Base-by-base conservation (phyloP, 2,888 invertebrate genomes). In the Alviniconcha strummeri region DNA sequence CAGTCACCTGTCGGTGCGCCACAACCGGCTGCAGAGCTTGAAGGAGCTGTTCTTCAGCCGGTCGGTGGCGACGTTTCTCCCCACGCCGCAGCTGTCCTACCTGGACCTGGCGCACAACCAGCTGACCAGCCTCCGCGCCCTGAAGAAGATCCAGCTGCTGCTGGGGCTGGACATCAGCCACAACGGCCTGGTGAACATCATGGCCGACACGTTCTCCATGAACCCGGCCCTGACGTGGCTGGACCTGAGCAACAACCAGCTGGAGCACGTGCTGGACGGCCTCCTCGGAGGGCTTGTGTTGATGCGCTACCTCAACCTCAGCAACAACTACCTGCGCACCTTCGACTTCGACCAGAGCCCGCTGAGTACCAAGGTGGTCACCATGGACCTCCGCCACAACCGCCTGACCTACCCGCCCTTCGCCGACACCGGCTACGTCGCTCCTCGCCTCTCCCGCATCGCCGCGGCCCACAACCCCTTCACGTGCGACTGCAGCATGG, bases 41-140 rank as follows among this genome's bases (percentile, higher is more conserved):
- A 54, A 19, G 11, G 67, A 54, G 60, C 19, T 19, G 9, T 6
- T 69, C 36, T 8, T 56, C 13, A 19, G 67, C 56, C 56, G 77
- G 36, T 8, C 36, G 0, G 56, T 56, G 36, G 81, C 82, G 36
- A 57, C 81, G 9, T 1, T 77, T 13, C 52, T 36, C 9, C 71
- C 54, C 9, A 77, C 74, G 67, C 82, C 76, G 3, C n/a, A 67
- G 5, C 60, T 85, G 5, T 54, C 54, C 8, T 64, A 75, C 36
- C 57, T 86, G 19, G 84, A 86, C 57, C 81, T 86, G 15, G 81
- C 84, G 69, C 56, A 82, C 82, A 86, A 86, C 72, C 11, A 52
- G 13, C 74, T 86, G 13, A 69, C 36, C n/a, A 72, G 74, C 9
- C 54, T 86, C 11, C 19, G 69, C 0, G 77, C 80, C 13, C 83